A percentile compares a stretch with the other conserved stretches of the same genome.
These are phyloP conservation scores for Spizella passerina DNA, from an alignment of 2,797 vertebrate species.

Conservation along the genomic window DNA sequence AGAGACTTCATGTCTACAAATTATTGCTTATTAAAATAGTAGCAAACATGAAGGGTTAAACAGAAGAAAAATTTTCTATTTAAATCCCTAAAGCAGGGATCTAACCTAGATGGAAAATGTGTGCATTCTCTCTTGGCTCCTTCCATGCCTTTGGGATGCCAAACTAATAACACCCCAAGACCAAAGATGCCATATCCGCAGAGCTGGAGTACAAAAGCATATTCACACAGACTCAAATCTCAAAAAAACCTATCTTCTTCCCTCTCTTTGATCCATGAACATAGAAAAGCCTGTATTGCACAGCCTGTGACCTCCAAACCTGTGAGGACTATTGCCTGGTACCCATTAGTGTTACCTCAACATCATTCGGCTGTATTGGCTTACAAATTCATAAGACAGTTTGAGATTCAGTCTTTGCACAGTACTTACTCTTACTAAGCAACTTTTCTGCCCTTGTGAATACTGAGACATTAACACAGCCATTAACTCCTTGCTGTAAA, in stretches of 20 bases:
- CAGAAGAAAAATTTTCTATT: not conserved
- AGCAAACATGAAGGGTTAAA: not conserved
- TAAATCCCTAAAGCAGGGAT: not conserved
- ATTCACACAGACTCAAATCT: not conserved
- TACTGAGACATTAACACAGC: not conserved
- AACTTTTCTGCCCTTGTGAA: not conserved
- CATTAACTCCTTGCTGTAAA: not conserved
- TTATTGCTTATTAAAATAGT: not conserved
- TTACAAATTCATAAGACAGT: not conserved
- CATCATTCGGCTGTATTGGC: not conserved
- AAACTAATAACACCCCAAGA: not conserved
- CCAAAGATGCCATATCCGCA: not conserved
- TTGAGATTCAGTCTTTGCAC: not conserved
- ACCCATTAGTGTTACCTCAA: not conserved
- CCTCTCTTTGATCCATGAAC: not conserved
- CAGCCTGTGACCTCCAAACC: not conserved
- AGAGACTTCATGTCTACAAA: not conserved
- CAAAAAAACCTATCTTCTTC: not conserved
- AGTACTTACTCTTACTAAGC: not conserved
- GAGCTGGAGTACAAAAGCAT: not conserved
- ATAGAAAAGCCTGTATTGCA: not conserved
- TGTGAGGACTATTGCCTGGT: not conserved
- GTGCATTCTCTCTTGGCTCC: not conserved
- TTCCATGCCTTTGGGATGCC: not conserved
- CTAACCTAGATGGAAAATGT: not conserved